Evolutionary conservation across 2,888 invertebrate species (phyloP).

Genomic region (Palloptera scutellata): DNA sequence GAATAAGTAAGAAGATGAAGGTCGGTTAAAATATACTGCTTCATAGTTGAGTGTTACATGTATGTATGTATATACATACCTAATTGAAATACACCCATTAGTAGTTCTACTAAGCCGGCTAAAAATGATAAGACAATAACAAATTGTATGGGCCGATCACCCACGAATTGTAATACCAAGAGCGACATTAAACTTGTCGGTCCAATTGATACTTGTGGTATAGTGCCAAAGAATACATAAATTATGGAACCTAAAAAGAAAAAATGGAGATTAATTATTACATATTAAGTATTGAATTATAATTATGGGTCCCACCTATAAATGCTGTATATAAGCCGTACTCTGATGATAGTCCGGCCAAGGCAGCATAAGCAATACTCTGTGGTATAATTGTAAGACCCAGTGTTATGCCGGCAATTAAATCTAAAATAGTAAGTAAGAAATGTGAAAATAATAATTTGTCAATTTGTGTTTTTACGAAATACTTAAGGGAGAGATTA

Average conservation of each 20-base stretch:
- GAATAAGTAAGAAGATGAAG: background rate
- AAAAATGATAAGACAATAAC: constrained; percentile 80
- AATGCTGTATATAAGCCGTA: constrained; percentile 94
- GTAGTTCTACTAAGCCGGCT: constrained; percentile 77
- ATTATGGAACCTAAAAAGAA: constrained; percentile 74
- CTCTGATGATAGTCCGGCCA: constrained; percentile 86
- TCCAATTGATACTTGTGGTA: constrained; percentile 87
- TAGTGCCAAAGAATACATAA: constrained; percentile 87
- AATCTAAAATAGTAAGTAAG: constrained; percentile 65
- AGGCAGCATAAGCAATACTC: constrained; percentile 87
- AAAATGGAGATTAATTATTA: background rate
- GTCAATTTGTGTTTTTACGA: too few species aligned
- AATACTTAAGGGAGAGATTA: too few species aligned
- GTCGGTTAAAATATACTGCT: background rate
- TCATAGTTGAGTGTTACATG: background rate
- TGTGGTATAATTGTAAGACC: constrained; percentile 93
- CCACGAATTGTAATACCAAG: constrained; percentile 78
- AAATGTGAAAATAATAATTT: too few species aligned
- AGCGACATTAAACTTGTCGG: constrained; percentile 94
- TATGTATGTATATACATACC: constrained; percentile 66
- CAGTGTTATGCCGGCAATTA: constrained; percentile 88
- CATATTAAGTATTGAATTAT: background rate
- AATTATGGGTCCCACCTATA: constrained; percentile 69
- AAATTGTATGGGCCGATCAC: constrained; percentile 74
- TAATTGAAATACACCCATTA: constrained; percentile 83